A percentile compares a stretch with the other conserved stretches of the same genome.
phyloP scores from a whole-genome alignment of 2,797 vertebrate genomes.

The Knipowitschia caucasica region DNA sequence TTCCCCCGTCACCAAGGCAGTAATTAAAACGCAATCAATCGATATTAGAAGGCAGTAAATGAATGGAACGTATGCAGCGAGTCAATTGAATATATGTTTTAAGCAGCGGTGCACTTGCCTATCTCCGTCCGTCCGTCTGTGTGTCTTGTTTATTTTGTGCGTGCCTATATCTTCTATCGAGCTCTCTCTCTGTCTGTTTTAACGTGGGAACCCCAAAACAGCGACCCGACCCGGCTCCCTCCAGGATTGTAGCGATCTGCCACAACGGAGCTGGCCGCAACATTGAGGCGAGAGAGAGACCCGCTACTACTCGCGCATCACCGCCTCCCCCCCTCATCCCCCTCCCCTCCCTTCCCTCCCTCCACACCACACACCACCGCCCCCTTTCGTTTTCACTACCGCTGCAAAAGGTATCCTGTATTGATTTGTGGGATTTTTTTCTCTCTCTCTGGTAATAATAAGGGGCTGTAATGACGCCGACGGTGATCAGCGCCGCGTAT shows the following conservation, averaged over 20 bases:
- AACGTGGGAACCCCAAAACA: conserved; percentile 74
- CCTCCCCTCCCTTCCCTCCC: conserved; percentile 10
- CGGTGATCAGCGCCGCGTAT: conserved; percentile 61
- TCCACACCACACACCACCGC: conserved; percentile 23
- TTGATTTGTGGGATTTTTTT: conserved; percentile 64
- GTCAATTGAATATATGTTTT: conserved; percentile 24
- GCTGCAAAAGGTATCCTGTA: conserved; percentile 79
- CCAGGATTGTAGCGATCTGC: conserved; percentile 80
- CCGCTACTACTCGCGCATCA: conserved; percentile 81
- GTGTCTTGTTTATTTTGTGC: conserved; percentile 63
- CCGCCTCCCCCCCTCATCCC: conserved; percentile 45
- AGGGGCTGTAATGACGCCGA: conserved; percentile 66
- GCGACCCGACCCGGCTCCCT: conserved; percentile 79
- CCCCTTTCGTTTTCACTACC: conserved; percentile 70
- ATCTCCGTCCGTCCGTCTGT: conserved; percentile 81
- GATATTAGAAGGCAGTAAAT: conserved; percentile 70
- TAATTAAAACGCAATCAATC: conserved; percentile 87
- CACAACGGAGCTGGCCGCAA: conserved; percentile 78
- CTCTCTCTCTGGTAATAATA: conserved; percentile 64
- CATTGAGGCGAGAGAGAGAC: conserved; percentile 77
- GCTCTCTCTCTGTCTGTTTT: conserved; percentile 35
- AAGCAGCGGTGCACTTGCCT: conserved; percentile 77
- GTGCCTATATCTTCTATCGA: conserved; percentile 61
- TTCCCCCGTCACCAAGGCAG: conserved; percentile 74
- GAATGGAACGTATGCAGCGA: conserved; percentile 11